phyloP scores from a whole-genome alignment of 2,888 invertebrate species.

The Acutogordius australiensis region DNA sequence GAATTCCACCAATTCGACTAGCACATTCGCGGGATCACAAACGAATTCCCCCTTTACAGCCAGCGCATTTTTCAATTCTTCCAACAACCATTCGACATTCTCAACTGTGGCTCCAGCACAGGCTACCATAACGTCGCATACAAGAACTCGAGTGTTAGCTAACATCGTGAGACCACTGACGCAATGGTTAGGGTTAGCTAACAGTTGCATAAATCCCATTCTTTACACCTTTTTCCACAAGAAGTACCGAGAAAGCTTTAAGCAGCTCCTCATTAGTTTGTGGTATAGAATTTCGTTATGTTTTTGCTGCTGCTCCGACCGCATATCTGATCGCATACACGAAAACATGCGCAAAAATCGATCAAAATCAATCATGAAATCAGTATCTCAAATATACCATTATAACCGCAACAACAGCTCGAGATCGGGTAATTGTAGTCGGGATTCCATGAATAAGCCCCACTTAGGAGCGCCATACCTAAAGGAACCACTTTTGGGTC shows the following conservation, averaged over 20 bases:
- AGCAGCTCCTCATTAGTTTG: not conserved
- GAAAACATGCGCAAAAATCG: not conserved
- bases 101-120: not conserved
- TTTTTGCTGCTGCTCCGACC: not conserved
- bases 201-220: conserved; percentile 11
- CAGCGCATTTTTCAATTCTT: not conserved
- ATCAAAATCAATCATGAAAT: not conserved
- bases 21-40: not conserved
- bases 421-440: too few relatives aligned
- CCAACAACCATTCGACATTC: not conserved
- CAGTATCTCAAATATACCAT: too few relatives aligned
- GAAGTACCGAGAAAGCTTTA: conserved; percentile 4
- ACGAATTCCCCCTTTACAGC: not conserved
- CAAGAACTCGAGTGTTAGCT: not conserved
- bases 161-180: not conserved
- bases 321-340: not conserved
- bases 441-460: too few relatives aligned
- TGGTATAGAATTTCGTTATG: not conserved
- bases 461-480: too few relatives aligned
- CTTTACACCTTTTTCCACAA: conserved; percentile 11
- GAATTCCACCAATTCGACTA: not conserved
- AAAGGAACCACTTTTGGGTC: too few relatives aligned
- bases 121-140: not conserved
- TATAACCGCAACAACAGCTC: too few relatives aligned
- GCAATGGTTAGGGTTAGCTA: conserved; percentile 5